Conservation (phyloP, 2,888 invertebrate genomes). For the Macaria notata region DNA sequence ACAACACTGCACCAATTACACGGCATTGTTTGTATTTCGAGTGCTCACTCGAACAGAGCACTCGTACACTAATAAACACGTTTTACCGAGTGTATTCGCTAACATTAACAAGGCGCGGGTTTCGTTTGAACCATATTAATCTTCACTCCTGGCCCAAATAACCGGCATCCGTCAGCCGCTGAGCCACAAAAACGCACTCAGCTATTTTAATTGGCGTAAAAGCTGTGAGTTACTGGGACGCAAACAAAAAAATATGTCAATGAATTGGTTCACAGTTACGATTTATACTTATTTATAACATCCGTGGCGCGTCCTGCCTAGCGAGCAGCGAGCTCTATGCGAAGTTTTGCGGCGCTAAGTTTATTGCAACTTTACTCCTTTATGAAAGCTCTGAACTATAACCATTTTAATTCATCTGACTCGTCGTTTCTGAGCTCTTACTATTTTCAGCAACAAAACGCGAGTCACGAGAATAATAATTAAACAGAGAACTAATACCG, state of each 20-base stretch:
- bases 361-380: constrained; percentile 14
- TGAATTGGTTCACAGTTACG: constrained; percentile 51
- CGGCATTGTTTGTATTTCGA: constrained; percentile 61
- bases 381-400: constrained; percentile 12
- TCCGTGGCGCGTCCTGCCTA: constrained; percentile 33
- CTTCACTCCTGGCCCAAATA: constrained; percentile 68
- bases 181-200: constrained; percentile 69
- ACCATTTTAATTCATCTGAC: constrained; percentile 14
- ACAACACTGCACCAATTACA: constrained; percentile 59
- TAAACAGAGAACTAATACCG: constrained; percentile 53
- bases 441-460: constrained; percentile 31
- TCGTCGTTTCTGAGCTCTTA: constrained; percentile 22
- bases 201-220: constrained; percentile 80
- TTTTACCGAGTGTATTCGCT: constrained; percentile 64
- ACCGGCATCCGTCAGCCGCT: constrained; percentile 65
- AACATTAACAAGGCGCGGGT: constrained; percentile 59
- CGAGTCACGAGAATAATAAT: constrained; percentile 41
- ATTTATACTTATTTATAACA: constrained; percentile 30
- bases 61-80: constrained; percentile 66
- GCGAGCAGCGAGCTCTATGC: constrained; percentile 2
- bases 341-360: constrained; percentile 11
- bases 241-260: constrained; percentile 62
- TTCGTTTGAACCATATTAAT: constrained; percentile 71
- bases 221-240: constrained; percentile 55
- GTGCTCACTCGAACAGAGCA: constrained; percentile 53